Evolutionary conservation across 2,113 vertebrate species (phyloP).

Genomic region (Chauna torquata): DNA sequence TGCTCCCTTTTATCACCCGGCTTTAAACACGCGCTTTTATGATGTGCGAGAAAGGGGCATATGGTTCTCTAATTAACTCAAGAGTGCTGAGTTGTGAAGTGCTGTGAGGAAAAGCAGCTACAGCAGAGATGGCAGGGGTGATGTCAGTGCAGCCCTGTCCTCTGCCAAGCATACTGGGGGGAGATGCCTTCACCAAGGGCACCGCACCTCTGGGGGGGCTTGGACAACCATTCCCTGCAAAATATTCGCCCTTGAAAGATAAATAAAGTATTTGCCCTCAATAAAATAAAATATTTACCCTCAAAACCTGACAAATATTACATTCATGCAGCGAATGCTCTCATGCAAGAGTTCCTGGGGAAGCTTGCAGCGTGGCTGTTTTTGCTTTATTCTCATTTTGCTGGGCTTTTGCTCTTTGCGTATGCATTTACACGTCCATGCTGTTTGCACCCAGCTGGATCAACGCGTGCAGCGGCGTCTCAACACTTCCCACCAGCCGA

Average conservation of each 20-base stretch:
- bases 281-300: too few relatives aligned
- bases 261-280: too few relatives aligned
- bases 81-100: constrained; percentile 57
- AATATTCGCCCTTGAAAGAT: not conserved
- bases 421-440: not conserved
- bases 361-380: fast-evolving
- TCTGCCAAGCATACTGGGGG: not conserved
- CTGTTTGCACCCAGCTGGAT: not conserved
- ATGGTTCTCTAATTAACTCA: constrained; percentile 60
- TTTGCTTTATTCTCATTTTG: not conserved
- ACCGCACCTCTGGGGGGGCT: fast-evolving
- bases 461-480: fast-evolving
- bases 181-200: not conserved
- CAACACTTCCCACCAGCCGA: not conserved
- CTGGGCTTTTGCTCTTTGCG: not conserved
- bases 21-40: constrained; percentile 50
- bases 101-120: constrained; percentile 39
- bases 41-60: constrained; percentile 61
- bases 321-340: not conserved
- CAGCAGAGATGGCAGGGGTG: not conserved
- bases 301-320: not conserved
- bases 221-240: fast-evolving
- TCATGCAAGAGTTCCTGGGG: not conserved
- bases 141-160: not conserved
- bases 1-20: constrained; percentile 44